These are phyloP conservation scores for Trilocha varians DNA, from an alignment of 2,888 invertebrate species.

Conservation along the genomic window DNA sequence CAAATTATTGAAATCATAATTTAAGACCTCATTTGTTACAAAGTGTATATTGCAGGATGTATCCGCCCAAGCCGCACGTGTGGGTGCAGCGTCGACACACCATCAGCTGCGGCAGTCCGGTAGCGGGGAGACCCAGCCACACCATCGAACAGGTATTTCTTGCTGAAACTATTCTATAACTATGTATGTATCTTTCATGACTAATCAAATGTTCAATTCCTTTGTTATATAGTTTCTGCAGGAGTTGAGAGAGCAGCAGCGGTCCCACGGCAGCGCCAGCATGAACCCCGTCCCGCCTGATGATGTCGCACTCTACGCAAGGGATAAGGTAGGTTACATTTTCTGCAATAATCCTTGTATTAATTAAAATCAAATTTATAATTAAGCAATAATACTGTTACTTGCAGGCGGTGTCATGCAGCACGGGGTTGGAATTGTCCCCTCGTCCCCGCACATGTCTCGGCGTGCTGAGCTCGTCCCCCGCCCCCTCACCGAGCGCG, in stretches of 20 bases:
- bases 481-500: constrained; percentile 7
- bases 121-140: constrained; percentile 72
- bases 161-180: too few species aligned
- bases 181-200: too few species aligned
- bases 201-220: too few species aligned
- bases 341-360: too few species aligned
- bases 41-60: constrained; percentile 62
- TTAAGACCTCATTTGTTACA: background rate
- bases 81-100: constrained; percentile 80
- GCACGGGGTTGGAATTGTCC: constrained; percentile 80
- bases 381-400: too few species aligned
- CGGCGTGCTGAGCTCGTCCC: constrained; percentile 46
- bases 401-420: constrained; percentile 80
- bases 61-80: constrained; percentile 82
- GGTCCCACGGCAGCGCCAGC: constrained; percentile 37
- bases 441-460: constrained; percentile 79
- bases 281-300: constrained; percentile 47
- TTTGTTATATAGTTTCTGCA: constrained; percentile 78
- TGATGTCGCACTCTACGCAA: constrained; percentile 73
- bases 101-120: constrained; percentile 87
- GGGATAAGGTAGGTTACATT: constrained; percentile 74
- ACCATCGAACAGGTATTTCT: constrained; percentile 82
- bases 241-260: constrained; percentile 74
- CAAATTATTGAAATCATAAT: background rate
- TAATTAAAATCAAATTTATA: too few species aligned